Evolutionary conservation across 2,113 vertebrate genomes (phyloP), one percentile per base, ranked within the genome.

Genomic region (Melospiza georgiana): DNA sequence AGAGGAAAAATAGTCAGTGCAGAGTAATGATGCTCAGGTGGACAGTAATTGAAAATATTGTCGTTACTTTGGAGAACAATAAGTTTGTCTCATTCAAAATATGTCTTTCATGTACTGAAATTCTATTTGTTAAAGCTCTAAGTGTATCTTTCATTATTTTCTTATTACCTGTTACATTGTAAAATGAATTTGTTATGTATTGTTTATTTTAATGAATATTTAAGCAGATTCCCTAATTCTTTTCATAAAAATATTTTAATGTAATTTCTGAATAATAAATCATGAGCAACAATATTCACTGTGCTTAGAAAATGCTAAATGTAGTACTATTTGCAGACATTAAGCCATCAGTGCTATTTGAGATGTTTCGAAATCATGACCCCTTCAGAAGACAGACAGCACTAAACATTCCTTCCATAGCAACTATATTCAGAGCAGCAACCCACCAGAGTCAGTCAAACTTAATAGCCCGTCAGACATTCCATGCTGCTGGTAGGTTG

Each of bases 391-490:
- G 96, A 96, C 93, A 97, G 95, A 86, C 87, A 94, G 94, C 88
- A 93, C 86, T 86, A 97, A 88, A 55, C 92, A 94, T 97, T 93
- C 95, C 88, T 97, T 96, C 95, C 97, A 95, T 98, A 97, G 97
- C 96, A 98, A 97, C 97, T 98, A 94, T 97, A 97, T 97, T 98
- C 96, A 94, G 97, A 97, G 92, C 92, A 95, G 97, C 97, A 97
- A 94, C 6, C 28, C 96, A 95, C 58, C 48, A 90, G 93, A 98
- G 96, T 97, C 97, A 97, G 96, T 97, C 97, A 98, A 98, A 98
- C 97, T 96, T 97, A 98, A 98, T 91, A 98, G 98, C 97, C 96
- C 94, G 93, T 95, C 97, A 97, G 96, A 95, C 96, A 97, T 97
- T 97, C 97, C 93, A 96, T 58, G 74, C 90, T 96, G 93, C 94